Evolutionary conservation across 2,797 vertebrate species (phyloP).

Genomic region (Ptychobarbus kaznakovi): DNA sequence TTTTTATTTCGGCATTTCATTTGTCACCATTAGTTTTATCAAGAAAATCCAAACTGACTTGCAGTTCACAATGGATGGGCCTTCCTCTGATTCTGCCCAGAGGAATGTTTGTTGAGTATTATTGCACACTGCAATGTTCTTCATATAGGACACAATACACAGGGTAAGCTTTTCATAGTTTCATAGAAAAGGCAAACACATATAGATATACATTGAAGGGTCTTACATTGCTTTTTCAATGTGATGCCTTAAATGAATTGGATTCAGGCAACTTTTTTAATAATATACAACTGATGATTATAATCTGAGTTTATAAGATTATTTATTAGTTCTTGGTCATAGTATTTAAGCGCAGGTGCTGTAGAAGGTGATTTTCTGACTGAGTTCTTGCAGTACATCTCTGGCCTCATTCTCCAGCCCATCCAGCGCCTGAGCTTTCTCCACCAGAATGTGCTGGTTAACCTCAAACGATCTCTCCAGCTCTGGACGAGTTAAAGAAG

Average conservation of each 20-base stretch:
- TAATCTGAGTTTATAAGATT: not conserved
- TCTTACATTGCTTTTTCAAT: not conserved
- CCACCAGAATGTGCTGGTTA: slow-evolving; percentile 88
- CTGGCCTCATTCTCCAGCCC: slow-evolving; percentile 83
- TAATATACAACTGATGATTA: not conserved
- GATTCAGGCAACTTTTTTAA: not conserved
- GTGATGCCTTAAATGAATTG: not conserved
- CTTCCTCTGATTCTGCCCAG: not conserved
- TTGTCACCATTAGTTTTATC: not conserved
- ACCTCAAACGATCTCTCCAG: slow-evolving; percentile 86
- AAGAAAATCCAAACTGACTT: not conserved
- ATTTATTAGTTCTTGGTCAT: not conserved
- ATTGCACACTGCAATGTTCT: not conserved
- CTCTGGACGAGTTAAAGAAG: slow-evolving; percentile 73
- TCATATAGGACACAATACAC: not conserved
- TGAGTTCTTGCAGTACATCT: slow-evolving; percentile 87
- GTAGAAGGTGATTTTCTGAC: slow-evolving; percentile 88
- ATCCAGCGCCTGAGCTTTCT: slow-evolving; percentile 84
- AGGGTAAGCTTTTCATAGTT: not conserved
- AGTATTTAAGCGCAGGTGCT: slow-evolving; percentile 82
- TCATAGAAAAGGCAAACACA: not conserved
- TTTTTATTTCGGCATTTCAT: not conserved
- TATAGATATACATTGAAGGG: not conserved
- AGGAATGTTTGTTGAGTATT: not conserved
- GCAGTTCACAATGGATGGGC: not conserved